Evolutionary conservation across 2,113 vertebrate species (phyloP), one percentile per base, ranked within the genome.

Genomic region (Notarius lentiginosus): DNA sequence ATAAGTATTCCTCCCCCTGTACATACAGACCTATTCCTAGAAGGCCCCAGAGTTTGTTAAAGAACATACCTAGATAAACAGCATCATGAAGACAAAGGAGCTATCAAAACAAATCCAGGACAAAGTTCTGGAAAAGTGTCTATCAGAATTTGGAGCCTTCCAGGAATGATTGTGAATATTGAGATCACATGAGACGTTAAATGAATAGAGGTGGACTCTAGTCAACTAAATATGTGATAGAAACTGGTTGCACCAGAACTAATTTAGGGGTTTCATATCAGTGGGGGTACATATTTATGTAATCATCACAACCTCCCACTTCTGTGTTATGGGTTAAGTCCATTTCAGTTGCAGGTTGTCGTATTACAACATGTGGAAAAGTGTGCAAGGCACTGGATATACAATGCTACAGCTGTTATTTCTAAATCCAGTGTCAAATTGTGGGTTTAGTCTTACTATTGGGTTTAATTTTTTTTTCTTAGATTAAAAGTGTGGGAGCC

Each of bases 401-500:
- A 12, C 0, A 66, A 68, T 72, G 17, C 34, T 41, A 72, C 70
- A 72, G 70, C 66, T 70, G 68, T 41, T 72, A 41, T 72, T 34
- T 60, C 24, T 12, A 27, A 10, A 11, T 66, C n/a, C 7, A 72
- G 1, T 41, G 68, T 22, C 18, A 1, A 47, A 51, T 2, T n/a
- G 11, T 51, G n/a, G 73, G 1, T 51, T 51, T 51, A 47, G 47
- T 76, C 14, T 47, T 20, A 79, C 53, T 58, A 30, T n/a, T 77
- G 18, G 9, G 2, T 56, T 12, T 73, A 63, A 73, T 41, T 73
- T 63, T 53, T 65, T 0, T 80, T 82, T 49, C 22, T 73, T 61
- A 94, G 94, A 61, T 82, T 92, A 75, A 94, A 93, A 75, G 88
- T 93, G 20, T 95, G 93, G 93, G 93, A 95, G 75, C 91, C 89